These are phyloP conservation scores for Andrena praecox DNA, from an alignment of 2,888 invertebrate genomes.

Conservation along the genomic window DNA sequence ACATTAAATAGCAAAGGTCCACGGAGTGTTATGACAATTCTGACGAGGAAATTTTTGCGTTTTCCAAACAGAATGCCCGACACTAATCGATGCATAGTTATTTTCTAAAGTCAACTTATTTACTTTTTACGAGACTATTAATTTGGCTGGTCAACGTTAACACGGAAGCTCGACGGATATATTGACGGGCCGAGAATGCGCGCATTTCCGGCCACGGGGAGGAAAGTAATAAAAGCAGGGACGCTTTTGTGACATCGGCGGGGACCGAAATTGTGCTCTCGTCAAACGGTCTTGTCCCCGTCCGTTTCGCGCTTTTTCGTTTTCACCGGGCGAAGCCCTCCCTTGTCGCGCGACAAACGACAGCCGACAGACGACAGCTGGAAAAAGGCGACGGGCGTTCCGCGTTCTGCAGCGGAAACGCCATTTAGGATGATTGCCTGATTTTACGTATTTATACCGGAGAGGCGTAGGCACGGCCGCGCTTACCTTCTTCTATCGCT, in stretches of 20 bases:
- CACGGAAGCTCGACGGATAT: neutral
- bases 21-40: too few relatives aligned
- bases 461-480: neutral
- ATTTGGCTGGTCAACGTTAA: neutral
- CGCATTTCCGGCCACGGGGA: neutral
- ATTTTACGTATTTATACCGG: conserved; percentile 82
- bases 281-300: conserved; percentile 62
- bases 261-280: conserved; percentile 59
- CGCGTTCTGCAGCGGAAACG: conserved; percentile 49
- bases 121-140: neutral
- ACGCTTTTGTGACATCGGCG: conserved; percentile 40
- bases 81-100: too few relatives aligned
- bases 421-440: conserved; percentile 83
- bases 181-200: neutral
- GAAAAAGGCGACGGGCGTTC: conserved; percentile 73
- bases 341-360: conserved; percentile 76
- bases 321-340: conserved; percentile 47
- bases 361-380: conserved; percentile 76
- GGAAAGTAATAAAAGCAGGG: conserved; percentile 56
- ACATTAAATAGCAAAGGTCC: too few relatives aligned
- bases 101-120: neutral
- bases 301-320: conserved; percentile 64
- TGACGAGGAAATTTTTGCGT: too few relatives aligned
- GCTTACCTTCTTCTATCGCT: conserved; percentile 50
- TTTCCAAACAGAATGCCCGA: too few relatives aligned